These are phyloP conservation scores for Erinaceus europaeus DNA, from an alignment of 2,113 vertebrate species.

Conservation along the genomic window DNA sequence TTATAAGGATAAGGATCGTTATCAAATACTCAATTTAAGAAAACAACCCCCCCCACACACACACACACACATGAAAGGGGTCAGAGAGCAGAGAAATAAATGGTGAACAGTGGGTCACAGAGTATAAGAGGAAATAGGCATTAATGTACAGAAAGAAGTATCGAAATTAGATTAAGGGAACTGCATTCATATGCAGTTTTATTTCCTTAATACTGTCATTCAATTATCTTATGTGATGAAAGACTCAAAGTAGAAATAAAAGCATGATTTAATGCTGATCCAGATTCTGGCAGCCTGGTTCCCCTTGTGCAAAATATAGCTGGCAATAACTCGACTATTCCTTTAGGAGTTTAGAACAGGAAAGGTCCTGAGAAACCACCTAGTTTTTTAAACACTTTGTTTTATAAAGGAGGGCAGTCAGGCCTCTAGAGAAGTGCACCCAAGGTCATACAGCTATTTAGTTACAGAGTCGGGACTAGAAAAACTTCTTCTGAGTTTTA, in stretches of 20 bases:
- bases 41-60: no score
- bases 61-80: not conserved
- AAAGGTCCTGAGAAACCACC: slow-evolving; percentile 14
- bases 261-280: not conserved
- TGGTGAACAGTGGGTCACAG: not conserved
- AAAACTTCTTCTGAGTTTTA: slow-evolving; percentile 22
- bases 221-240: not conserved
- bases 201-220: not conserved
- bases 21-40: not conserved
- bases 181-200: not conserved
- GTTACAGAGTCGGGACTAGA: not conserved
- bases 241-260: not conserved
- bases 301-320: not conserved
- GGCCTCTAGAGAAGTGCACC: not conserved
- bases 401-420: not conserved
- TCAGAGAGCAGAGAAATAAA: not conserved
- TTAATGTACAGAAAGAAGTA: not conserved
- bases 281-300: not conserved
- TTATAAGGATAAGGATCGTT: no score
- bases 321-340: not conserved
- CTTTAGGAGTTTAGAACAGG: not conserved
- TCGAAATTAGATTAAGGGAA: not conserved
- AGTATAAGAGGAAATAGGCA: not conserved
- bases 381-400: not conserved
- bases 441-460: not conserved